Base-by-base conservation (phyloP, 2,797 vertebrate genomes). In the Urocyon cinereoargenteus region DNA sequence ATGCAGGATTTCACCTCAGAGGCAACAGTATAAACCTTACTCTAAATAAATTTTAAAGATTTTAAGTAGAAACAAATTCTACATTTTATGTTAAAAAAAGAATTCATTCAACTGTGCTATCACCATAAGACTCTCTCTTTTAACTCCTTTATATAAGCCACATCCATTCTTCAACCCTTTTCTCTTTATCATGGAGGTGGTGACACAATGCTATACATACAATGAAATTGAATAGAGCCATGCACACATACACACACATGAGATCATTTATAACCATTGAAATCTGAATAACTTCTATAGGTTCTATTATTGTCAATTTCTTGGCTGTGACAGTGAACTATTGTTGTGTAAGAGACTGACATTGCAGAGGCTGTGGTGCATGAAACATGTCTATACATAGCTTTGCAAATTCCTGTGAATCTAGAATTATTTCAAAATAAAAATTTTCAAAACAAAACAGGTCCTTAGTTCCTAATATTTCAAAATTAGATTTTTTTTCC, bases 391-490 rank as follows among this genome's bases (percentile, higher is more conserved):
- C 2, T 70, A 36, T 36, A 36, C 2, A 1, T 13, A 34, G 36
- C 14, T 55, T 86, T 40, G 28, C 31, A 70, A 40, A 0, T n/a
- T 64, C 21, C 26, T 34, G 1, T 83, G 24, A 93, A 86, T 36
- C 53, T n/a, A n/a, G 2, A 87, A 89, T 40, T 86, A 55, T 26
- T 96, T 92, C n/a, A 96, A 92, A 92, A 40, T 49, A 51, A 78
- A 86, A 89, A 68, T 15, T 36, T 94, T 13, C 79, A 84, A 31
- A 51, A 64, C 2, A 36, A 77, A 89, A 40, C 1, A 49, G 73
- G 21, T 51, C 19, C 18, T 86, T 85, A 11, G 36, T 84, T 92
- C 85, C 53, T 96, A 53, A 8, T 31, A 62, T 64, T 36, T 97
- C 85, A 64, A 66, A 97, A 95, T 70, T 40, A 96, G 45, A 87